These are phyloP conservation scores for Drosophila sp. DNA, from an alignment of 1,140 invertebrate species.

Conservation along the genomic window DNA sequence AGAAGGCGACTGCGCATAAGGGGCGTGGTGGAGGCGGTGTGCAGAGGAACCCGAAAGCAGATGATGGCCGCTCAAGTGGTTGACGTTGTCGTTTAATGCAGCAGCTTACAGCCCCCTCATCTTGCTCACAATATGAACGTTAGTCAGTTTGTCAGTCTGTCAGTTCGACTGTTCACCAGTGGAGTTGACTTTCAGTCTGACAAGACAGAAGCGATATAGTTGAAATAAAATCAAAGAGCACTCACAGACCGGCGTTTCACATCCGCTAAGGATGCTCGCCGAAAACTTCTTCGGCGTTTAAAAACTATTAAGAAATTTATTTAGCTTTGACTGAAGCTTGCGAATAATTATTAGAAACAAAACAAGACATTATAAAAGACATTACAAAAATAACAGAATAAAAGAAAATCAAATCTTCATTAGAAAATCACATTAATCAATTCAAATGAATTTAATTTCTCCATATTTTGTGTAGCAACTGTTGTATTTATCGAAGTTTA, in stretches of 20 bases:
- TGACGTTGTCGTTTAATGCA: slow-evolving; percentile 48
- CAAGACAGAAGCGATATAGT: neutral
- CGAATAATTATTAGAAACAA: neutral
- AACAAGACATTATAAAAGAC: too few species aligned
- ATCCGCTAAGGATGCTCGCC: slow-evolving; percentile 13
- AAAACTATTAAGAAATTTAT: slow-evolving; percentile 2
- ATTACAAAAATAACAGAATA: too few species aligned
- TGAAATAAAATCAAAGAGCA: slow-evolving; percentile 33
- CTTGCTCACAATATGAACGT: neutral
- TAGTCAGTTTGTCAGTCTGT: too few species aligned
- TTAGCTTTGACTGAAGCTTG: neutral
- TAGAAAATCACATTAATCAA: too few species aligned
- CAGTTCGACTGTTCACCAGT: too few species aligned
- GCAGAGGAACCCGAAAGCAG: neutral
- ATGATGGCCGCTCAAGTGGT: slow-evolving; percentile 39
- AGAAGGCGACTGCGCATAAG: neutral
- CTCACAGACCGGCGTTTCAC: slow-evolving; percentile 17
- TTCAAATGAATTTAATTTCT: too few species aligned
- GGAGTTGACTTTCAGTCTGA: neutral
- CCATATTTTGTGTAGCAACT: too few species aligned
- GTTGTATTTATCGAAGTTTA: too few species aligned
- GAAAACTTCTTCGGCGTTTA: neutral
- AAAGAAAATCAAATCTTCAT: too few species aligned
- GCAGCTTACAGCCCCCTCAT: slow-evolving; percentile 30
- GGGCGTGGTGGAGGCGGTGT: neutral